Conservation (phyloP, 2,797 vertebrate genomes). For the Brachyrhaphis roseni region DNA sequence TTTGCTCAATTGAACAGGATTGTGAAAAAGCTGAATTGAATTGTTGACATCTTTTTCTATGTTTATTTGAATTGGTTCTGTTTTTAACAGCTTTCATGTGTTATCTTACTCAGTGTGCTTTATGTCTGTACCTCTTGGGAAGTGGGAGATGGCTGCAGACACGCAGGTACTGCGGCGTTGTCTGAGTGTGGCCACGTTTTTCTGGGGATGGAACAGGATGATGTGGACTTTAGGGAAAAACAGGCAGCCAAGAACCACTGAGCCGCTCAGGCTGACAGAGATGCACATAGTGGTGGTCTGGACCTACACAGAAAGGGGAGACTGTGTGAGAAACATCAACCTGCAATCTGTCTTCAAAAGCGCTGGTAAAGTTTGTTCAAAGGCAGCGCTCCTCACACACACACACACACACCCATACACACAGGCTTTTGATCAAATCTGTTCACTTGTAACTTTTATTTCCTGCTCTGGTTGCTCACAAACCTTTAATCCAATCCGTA, state of each 20-base stretch:
- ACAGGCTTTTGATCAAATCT: conserved; percentile 42
- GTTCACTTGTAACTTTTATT: conserved; percentile 15
- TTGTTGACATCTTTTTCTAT: not conserved
- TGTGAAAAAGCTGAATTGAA: not conserved
- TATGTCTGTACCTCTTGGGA: conserved; percentile 84
- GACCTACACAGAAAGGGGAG: conserved; percentile 80
- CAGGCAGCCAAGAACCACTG: conserved; percentile 97
- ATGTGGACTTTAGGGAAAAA: conserved; percentile 97
- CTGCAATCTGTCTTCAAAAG: conserved; percentile 40
- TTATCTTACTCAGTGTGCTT: not conserved
- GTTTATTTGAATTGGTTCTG: not conserved
- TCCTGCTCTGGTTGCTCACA: not conserved
- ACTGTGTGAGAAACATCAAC: conserved; percentile 67
- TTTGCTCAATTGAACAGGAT: not conserved
- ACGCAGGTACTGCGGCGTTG: conserved; percentile 90
- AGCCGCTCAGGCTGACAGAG: conserved; percentile 96
- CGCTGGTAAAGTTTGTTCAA: conserved; percentile 46
- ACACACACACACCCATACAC: conserved; percentile 23
- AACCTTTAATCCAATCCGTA: conserved; percentile 18
- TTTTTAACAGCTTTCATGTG: not conserved
- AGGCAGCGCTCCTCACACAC: conserved; percentile 26
- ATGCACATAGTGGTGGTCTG: conserved; percentile 99
- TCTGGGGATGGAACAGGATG: conserved; percentile 98
- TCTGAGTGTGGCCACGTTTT: conserved; percentile 91
- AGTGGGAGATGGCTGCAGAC: conserved; percentile 84